Base-by-base conservation (phyloP, 2,888 invertebrate species). In the Limnephilus auricula region DNA sequence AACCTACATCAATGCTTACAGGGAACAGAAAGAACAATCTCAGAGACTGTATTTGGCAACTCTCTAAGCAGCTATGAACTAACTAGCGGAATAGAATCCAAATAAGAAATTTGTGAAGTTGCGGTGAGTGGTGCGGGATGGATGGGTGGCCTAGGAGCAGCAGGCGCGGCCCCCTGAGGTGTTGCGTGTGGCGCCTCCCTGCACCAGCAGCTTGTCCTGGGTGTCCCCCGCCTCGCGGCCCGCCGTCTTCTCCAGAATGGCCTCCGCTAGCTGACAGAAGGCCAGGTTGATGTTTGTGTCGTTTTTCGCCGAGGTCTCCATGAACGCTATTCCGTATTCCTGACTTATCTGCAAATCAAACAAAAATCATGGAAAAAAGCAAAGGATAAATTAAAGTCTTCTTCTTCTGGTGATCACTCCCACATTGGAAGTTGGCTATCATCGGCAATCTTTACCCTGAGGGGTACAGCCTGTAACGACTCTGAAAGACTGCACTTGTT, bases 271-370 rank as follows among this genome's bases (percentile, higher is more conserved):
- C 96, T 99, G 98, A 94, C 98, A 98, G 96, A 99, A 99, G 92
- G 99, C 99, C 94, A 97, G 97, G 94, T 99, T 99, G 94, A 99
- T 99, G 96, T 99, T 99, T 94, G 99, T 98, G 95, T 99, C 99
- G 91, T 98, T 98, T 96, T 99, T 99, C 93, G 99, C 99, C 93
- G 99, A 99, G 92, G 99, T 99, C 96, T 99, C 99, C 98, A 99
- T 98, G 96, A 99, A 99, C 93, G 98, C 97, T 95, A 99, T 99
- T 94, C 98, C 97, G 96, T 99, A 99, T 96, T 99, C 99, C 94
- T 98, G 97, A 82, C 99, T 99, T 96, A 99, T 99, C 99, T 99
- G 95, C 37, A 90, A 45, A 34, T 40, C 37, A 79, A 80, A 37
- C 30, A 87, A 65, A 30, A 65, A 9, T 65, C 2, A n/a, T 65